Percentiles rank a stretch among this genome's conserved stretches.
phyloP scores from a whole-genome alignment of 1,140 invertebrate genomes.

The Phthorimaea operculella region DNA sequence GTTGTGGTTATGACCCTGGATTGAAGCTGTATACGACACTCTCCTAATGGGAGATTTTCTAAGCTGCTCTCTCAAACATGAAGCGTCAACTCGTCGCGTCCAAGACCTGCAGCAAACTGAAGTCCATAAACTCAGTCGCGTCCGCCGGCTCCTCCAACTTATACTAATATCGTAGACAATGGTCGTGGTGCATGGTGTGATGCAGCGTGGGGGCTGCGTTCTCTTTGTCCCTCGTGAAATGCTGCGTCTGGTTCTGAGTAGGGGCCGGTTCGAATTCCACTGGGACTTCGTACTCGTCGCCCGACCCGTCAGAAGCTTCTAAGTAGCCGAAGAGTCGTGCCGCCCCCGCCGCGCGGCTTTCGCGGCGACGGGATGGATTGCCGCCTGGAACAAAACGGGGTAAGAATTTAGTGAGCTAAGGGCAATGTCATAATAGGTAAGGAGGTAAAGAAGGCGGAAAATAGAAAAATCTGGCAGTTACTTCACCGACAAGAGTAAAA shows the following conservation, averaged over 20 bases:
- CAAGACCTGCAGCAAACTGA: too few relatives aligned
- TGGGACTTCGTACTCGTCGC: slow-evolving; percentile 57
- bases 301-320: slow-evolving; percentile 70
- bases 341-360: slow-evolving; percentile 65
- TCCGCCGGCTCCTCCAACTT: not conserved
- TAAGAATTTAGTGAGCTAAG: too few relatives aligned
- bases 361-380: slow-evolving; percentile 23
- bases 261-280: slow-evolving; percentile 25
- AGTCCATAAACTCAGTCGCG: too few relatives aligned
- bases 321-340: slow-evolving; percentile 70
- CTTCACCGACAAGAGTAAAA: too few relatives aligned
- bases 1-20: too few relatives aligned
- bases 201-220: slow-evolving; percentile 67
- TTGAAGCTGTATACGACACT: too few relatives aligned
- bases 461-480: too few relatives aligned
- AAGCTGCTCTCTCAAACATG: too few relatives aligned
- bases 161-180: slow-evolving; percentile 54
- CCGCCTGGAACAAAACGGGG: not conserved
- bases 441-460: too few relatives aligned
- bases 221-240: slow-evolving; percentile 63
- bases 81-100: too few relatives aligned
- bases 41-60: too few relatives aligned
- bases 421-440: too few relatives aligned
- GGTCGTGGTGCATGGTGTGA: slow-evolving; percentile 50
- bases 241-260: slow-evolving; percentile 19